These are phyloP conservation scores for Sakesphorus luctuosus DNA, from an alignment of 2,113 vertebrate genomes.

Conservation along the genomic window DNA sequence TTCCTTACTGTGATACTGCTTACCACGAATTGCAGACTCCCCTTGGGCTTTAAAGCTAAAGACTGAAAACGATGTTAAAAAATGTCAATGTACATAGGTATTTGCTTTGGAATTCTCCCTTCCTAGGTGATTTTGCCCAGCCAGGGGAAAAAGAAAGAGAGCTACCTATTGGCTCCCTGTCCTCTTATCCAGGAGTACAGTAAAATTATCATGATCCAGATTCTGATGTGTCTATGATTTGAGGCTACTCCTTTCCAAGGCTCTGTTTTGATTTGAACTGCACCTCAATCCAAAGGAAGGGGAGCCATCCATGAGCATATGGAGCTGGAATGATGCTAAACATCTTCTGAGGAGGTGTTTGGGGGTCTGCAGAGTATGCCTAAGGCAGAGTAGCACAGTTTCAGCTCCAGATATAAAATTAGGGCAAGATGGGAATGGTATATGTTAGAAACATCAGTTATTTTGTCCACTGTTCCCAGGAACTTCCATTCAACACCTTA, in stretches of 20 bases:
- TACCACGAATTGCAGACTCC: background rate
- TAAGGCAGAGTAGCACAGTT: background rate
- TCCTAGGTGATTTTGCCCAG: background rate
- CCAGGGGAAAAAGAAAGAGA: background rate
- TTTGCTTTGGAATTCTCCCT: background rate
- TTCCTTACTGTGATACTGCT: background rate
- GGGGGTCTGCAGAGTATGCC: background rate
- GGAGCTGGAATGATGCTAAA: background rate
- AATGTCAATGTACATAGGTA: background rate
- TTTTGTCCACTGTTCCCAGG: background rate
- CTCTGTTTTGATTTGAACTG: background rate
- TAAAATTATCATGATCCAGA: background rate
- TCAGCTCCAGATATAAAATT: background rate
- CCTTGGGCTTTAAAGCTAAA: background rate
- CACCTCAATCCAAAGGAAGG: accelerated
- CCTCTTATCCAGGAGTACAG: background rate
- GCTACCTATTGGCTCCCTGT: background rate
- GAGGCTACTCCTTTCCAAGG: background rate
- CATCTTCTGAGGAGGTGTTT: background rate
- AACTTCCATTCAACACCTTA: background rate
- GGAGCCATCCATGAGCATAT: accelerated
- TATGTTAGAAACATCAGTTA: background rate
- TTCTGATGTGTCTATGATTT: background rate
- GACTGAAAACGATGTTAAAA: background rate
- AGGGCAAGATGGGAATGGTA: background rate